phyloP scores from a whole-genome alignment of 2,888 invertebrate genomes.

The Tromatobia lineatoria region DNA sequence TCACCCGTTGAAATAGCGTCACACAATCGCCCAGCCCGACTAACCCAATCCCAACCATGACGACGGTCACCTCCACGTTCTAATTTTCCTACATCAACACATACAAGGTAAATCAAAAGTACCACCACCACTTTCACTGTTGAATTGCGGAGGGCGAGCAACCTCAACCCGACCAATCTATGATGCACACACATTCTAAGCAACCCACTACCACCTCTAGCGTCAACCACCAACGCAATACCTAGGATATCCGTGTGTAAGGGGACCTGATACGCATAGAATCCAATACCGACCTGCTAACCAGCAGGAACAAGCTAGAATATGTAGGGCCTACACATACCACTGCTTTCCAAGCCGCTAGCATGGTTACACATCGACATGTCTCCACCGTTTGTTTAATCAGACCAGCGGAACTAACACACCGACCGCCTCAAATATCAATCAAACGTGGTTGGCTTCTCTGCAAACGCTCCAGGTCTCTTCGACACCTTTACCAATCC shows the following conservation, averaged over 20 bases:
- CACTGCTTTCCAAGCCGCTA: not conserved
- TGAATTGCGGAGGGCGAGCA: slow-evolving; percentile 3
- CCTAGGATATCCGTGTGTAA: not conserved
- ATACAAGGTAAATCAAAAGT: not conserved
- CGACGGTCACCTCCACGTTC: slow-evolving; percentile 40
- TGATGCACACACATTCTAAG: slow-evolving; percentile 14
- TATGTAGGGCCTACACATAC: slow-evolving; percentile 6
- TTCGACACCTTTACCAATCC: slow-evolving; percentile 19
- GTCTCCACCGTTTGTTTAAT: not conserved
- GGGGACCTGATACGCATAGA: not conserved
- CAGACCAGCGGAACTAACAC: not conserved
- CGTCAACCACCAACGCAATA: not conserved
- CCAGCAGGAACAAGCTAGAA: not conserved
- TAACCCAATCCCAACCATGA: slow-evolving; percentile 48
- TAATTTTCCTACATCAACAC: slow-evolving; percentile 1
- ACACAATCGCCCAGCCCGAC: slow-evolving; percentile 55
- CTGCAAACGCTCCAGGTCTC: not conserved
- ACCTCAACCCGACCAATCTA: slow-evolving; percentile 22
- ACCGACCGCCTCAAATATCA: not conserved
- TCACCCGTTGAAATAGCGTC: slow-evolving; percentile 42
- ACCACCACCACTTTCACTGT: slow-evolving; percentile 11
- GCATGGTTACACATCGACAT: not conserved
- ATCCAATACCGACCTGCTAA: not conserved
- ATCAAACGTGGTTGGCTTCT: not conserved
- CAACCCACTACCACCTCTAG: slow-evolving; percentile 3